Evolutionary conservation across 2,888 invertebrate species (phyloP).

Genomic region (Phaonia tiefii): DNA sequence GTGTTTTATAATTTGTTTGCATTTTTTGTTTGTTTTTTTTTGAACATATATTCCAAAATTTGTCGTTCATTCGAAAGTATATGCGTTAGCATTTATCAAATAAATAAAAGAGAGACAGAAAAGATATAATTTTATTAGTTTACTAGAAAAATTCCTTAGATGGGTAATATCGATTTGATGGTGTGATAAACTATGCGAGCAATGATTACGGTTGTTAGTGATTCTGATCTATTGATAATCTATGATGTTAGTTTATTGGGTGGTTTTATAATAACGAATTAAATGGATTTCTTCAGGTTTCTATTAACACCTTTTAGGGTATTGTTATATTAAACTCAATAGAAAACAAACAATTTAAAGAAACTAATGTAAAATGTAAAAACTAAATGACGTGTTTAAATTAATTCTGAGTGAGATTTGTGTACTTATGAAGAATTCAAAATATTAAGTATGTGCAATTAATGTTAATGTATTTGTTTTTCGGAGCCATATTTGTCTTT

Average conservation of each 20-base stretch:
- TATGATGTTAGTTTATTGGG: slow-evolving; percentile 15
- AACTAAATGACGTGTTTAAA: background rate
- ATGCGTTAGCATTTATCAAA: slow-evolving; percentile 53
- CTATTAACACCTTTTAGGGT: slow-evolving; percentile 19
- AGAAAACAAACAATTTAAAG: slow-evolving; percentile 31
- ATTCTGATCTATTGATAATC: slow-evolving; percentile 34
- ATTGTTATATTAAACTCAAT: background rate
- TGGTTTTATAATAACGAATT: slow-evolving; percentile 17
- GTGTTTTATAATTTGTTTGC: slow-evolving; percentile 11
- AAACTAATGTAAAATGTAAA: background rate
- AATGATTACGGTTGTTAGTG: slow-evolving; percentile 43
- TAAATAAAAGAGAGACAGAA: slow-evolving; percentile 68
- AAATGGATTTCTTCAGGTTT: too few relatives aligned
- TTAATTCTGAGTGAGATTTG: background rate
- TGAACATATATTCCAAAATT: slow-evolving; percentile 61
- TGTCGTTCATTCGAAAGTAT: slow-evolving; percentile 63
- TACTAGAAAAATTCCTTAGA: slow-evolving; percentile 35
- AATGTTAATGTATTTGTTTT: too few relatives aligned
- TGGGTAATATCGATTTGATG: slow-evolving; percentile 44
- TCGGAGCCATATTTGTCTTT: too few relatives aligned
- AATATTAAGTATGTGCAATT: too few relatives aligned
- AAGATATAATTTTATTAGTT: slow-evolving; percentile 66
- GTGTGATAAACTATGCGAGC: slow-evolving; percentile 46
- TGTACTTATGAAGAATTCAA: too few relatives aligned
- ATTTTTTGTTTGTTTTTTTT: slow-evolving; percentile 33